Evolutionary conservation across 2,113 vertebrate genomes (phyloP).

Genomic region (Ceratotherium simum): DNA sequence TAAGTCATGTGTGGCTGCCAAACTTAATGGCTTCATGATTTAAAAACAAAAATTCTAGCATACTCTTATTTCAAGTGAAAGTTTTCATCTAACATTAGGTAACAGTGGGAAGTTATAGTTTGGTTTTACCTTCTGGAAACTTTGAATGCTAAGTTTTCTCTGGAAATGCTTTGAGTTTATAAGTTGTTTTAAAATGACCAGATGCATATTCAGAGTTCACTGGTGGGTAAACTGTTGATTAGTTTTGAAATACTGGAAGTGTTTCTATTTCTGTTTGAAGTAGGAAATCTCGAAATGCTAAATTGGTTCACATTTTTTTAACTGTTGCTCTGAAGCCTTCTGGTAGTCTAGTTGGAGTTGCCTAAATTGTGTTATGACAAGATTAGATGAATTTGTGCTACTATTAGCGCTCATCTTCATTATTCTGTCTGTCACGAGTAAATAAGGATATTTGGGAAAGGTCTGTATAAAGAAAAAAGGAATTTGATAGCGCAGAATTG

Average conservation of each 20-base stretch:
- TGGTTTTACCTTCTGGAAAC: constrained; percentile 56
- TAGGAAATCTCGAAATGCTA: background rate
- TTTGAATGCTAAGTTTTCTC: constrained; percentile 55
- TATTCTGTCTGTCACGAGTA: background rate
- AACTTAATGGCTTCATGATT: background rate
- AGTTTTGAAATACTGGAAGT: constrained; percentile 33
- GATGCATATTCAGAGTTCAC: constrained; percentile 69
- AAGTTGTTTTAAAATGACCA: constrained; percentile 69
- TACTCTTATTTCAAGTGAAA: constrained; percentile 12
- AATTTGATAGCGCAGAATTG: background rate
- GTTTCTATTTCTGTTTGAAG: constrained; percentile 25
- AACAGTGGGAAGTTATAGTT: constrained; percentile 2
- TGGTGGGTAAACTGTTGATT: constrained; percentile 77
- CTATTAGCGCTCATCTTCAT: background rate
- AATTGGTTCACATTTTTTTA: constrained; percentile 30
- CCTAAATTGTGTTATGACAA: background rate
- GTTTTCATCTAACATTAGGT: constrained; percentile 12
- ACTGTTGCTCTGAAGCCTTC: background rate
- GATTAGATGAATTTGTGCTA: background rate
- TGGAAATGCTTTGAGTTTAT: constrained; percentile 63
- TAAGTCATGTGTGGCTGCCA: background rate
- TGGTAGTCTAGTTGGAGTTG: background rate
- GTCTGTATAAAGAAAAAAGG: background rate
- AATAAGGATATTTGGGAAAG: background rate
- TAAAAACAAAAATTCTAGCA: constrained; percentile 19